phyloP scores from a whole-genome alignment of 2,888 invertebrate species.

The Pristionchus exspectatus region DNA sequence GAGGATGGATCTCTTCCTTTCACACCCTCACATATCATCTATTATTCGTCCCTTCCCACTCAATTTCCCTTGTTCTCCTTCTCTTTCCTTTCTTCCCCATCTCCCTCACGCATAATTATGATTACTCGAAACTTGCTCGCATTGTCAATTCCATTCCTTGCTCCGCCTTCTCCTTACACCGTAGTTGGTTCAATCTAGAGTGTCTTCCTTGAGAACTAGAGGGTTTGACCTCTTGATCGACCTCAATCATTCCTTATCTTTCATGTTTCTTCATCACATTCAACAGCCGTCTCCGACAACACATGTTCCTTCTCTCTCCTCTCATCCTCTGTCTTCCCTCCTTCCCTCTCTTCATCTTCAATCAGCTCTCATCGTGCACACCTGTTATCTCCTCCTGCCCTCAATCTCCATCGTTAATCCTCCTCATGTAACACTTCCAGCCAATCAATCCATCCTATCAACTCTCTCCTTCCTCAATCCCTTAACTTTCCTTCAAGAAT shows the following conservation, averaged over 20 bases:
- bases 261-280: slow-evolving; percentile 3
- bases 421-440: background rate
- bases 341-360: slow-evolving; percentile 7
- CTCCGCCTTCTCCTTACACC: background rate
- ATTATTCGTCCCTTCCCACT: slow-evolving; percentile 31
- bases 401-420: background rate
- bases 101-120: background rate
- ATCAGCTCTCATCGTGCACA: slow-evolving; percentile 2
- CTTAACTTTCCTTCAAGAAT: background rate
- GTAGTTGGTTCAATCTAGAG: slow-evolving; percentile 8
- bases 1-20: background rate
- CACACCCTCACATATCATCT: slow-evolving; percentile 43
- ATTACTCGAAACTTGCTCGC: slow-evolving; percentile 33
- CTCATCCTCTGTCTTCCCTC: background rate
- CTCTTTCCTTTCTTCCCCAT: background rate
- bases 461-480: background rate
- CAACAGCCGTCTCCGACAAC: background rate
- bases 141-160: slow-evolving; percentile 13
- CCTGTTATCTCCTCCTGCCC: background rate
- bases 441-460: background rate
- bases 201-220: background rate
- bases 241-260: background rate
- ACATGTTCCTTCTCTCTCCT: slow-evolving; percentile 5
- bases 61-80: slow-evolving; percentile 9
- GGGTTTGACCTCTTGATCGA: background rate